Conservation (phyloP, 1,140 invertebrate species). For the Magallana angulata region DNA sequence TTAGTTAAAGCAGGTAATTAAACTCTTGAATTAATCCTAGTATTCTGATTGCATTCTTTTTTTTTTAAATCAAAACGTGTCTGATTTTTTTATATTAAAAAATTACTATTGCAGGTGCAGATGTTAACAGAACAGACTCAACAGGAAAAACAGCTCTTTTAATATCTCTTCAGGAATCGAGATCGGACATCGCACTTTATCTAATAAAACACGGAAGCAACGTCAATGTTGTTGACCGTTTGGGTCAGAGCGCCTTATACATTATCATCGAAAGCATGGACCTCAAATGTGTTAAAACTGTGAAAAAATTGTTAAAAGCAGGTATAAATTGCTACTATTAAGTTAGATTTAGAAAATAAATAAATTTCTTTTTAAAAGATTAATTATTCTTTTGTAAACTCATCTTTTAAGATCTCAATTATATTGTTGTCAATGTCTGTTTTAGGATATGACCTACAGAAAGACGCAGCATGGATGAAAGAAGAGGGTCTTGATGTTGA, state of each 20-base stretch:
- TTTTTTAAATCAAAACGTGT: too few relatives aligned
- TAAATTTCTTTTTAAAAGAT: background rate
- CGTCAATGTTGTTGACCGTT: constrained; percentile 45
- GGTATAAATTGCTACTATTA: background rate
- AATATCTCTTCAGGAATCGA: constrained; percentile 33
- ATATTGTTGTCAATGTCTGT: too few relatives aligned
- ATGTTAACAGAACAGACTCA: constrained; percentile 30
- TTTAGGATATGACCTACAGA: constrained; percentile 12
- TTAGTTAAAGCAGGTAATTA: constrained; percentile 49
- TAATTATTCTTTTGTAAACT: background rate
- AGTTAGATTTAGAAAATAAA: background rate
- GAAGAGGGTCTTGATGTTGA: constrained; percentile 40
- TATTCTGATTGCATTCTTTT: background rate
- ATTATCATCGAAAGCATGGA: constrained; percentile 40
- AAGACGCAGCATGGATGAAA: constrained; percentile 33
- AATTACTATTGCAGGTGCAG: constrained; percentile 19
- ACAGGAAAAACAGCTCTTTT: constrained; percentile 49
- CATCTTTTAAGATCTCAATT: background rate
- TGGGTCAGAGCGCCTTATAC: constrained; percentile 48
- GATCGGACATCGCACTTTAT: constrained; percentile 26
- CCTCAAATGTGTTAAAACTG: constrained; percentile 34
- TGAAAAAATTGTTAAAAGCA: constrained; percentile 49
- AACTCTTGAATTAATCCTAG: background rate
- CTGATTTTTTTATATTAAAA: too few relatives aligned
- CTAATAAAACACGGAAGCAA: constrained; percentile 49